These are phyloP conservation scores for Galendromus occidentalis DNA, from an alignment of 1,140 invertebrate genomes.

Conservation along the genomic window DNA sequence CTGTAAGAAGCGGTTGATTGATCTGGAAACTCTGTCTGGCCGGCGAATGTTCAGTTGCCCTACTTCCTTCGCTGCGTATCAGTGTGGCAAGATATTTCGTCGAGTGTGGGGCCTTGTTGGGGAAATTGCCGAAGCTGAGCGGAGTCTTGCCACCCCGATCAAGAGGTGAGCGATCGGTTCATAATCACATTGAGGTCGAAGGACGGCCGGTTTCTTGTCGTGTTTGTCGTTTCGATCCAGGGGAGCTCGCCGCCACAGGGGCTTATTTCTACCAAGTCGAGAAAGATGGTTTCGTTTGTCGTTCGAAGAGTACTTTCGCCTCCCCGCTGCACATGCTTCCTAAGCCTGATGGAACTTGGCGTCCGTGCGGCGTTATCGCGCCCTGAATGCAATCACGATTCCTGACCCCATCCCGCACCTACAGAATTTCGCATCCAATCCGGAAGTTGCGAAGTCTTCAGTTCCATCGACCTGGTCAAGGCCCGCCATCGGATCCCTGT, in stretches of 20 bases:
- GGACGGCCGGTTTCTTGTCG: slow-evolving; percentile 4
- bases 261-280: slow-evolving; percentile 14
- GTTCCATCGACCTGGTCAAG: slow-evolving; percentile 14
- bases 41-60: no score
- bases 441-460: slow-evolving; percentile 13
- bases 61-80: no score
- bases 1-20: neutral
- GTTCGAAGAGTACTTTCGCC: slow-evolving; percentile 18
- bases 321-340: slow-evolving; percentile 22
- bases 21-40: neutral
- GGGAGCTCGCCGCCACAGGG: slow-evolving; percentile 4
- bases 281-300: slow-evolving; percentile 14
- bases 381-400: slow-evolving; percentile 14
- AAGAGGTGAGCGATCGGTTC: no score
- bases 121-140: no score
- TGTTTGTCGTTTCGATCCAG: neutral
- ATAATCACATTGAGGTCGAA: slow-evolving; percentile 13
- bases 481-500: slow-evolving; percentile 16
- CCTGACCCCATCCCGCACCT: slow-evolving; percentile 16
- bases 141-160: no score
- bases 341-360: slow-evolving; percentile 15
- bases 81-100: no score
- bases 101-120: no score
- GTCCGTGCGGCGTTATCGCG: slow-evolving; percentile 12
- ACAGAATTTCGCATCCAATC: slow-evolving; percentile 14